Evolutionary conservation across 2,888 invertebrate species (phyloP), one percentile per base, ranked within the genome.

Genomic region (Philonicus albiceps): DNA sequence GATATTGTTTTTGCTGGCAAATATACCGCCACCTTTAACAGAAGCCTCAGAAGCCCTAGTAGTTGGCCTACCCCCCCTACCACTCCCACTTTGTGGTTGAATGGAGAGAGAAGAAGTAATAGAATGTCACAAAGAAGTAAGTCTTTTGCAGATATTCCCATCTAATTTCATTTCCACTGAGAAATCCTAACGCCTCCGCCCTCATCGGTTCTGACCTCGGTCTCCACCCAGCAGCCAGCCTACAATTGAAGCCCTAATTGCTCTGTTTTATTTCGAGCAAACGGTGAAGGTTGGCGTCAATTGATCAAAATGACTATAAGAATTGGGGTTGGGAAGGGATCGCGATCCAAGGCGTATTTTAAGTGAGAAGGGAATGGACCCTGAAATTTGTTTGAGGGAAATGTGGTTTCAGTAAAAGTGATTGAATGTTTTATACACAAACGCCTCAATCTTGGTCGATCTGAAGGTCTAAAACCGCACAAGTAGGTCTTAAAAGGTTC

Each of bases 221-320:
- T 31, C 22, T 43, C n/a, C 34, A 16, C 76, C 76, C 34, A 40
- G 3, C n/a, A 13, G 40, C n/a, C n/a, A 37, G 31, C 75, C 75
- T 76, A 22, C 76, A 76, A 43, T 76, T 76, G 76, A 40, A 76
- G 40, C 22, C 34, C 40, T 76, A 76, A 76, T 76, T 76, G 76
- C 76, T 76, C 43, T 76, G 76, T 76, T 76, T 40, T 40, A 34
- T 37, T 22, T 76, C 22, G 64, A 64, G 11, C 3, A 76, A 76
- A 76, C 40, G 37, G 22, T 3, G 76, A 19, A 76, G 76, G 76
- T 40, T 76, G 40, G 76, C 22, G 40, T 76, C 76, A 76, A 19
- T 76, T 40, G 76, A 37, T 76, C 76, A 34, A 64, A 2, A 27
- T 11, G 27, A 64, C 64, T n/a, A 49, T 16, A 49, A n/a, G 49